These are phyloP conservation scores for Anoplophora glabripennis DNA, from an alignment of 1,140 invertebrate species.

Conservation along the genomic window DNA sequence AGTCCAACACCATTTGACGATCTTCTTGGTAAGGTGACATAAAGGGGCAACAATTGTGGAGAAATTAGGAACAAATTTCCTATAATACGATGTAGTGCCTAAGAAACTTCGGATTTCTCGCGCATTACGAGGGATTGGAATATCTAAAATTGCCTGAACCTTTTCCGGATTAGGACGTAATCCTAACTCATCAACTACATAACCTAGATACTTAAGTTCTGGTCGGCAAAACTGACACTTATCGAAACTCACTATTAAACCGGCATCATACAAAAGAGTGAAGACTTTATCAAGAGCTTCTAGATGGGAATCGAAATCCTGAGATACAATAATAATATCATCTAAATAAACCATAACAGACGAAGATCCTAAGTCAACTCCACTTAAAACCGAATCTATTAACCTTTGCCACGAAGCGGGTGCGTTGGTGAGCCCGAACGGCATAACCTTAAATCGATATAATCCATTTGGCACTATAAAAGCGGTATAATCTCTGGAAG, in stretches of 20 bases:
- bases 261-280: constrained; percentile 27
- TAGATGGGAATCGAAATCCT: constrained; percentile 30
- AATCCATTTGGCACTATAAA: constrained; percentile 36
- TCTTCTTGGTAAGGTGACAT: constrained; percentile 26
- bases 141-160: constrained; percentile 39
- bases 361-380: constrained; percentile 21
- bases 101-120: constrained; percentile 49
- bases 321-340: constrained; percentile 32
- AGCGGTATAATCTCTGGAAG: constrained; percentile 8
- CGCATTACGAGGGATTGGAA: constrained; percentile 35
- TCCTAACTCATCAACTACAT: constrained; percentile 41
- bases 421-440: constrained; percentile 41
- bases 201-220: constrained; percentile 39
- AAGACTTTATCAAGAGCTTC: constrained; percentile 33
- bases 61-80: constrained; percentile 43
- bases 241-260: constrained; percentile 36
- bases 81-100: constrained; percentile 48
- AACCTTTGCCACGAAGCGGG: constrained; percentile 45
- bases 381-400: constrained; percentile 40
- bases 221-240: constrained; percentile 43
- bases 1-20: constrained; percentile 16
- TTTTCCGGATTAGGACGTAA: constrained; percentile 46
- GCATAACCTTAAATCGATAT: constrained; percentile 38
- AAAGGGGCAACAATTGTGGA: constrained; percentile 36
- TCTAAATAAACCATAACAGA: constrained; percentile 39